Conservation (phyloP, 2,113 vertebrate species). For the Aix galericulata region DNA sequence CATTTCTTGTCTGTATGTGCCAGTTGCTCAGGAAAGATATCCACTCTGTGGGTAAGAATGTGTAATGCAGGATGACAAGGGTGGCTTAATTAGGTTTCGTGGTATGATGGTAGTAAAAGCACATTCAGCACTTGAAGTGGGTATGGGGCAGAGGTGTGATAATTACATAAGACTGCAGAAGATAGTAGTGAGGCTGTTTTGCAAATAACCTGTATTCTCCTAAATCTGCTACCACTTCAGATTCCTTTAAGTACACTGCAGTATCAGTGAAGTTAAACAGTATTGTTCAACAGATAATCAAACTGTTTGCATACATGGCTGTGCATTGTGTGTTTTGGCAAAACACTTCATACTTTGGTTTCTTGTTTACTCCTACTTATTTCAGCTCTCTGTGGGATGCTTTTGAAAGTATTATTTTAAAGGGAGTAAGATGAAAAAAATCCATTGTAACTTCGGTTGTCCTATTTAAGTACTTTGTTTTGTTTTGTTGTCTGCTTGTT, state of each 20-base stretch:
- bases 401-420: background rate
- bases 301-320: background rate
- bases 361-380: background rate
- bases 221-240: background rate
- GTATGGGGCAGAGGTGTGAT: background rate
- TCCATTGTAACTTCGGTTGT: background rate
- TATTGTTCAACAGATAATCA: background rate
- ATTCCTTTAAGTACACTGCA: background rate
- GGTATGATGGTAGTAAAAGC: background rate
- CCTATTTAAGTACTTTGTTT: background rate
- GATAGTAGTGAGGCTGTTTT: background rate
- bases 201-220: background rate
- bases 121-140: fast-evolving
- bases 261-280: background rate
- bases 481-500: background rate
- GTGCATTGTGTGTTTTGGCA: background rate
- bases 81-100: background rate
- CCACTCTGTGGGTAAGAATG: background rate
- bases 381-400: background rate
- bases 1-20: background rate
- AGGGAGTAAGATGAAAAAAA: background rate
- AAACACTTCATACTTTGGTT: background rate
- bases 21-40: background rate
- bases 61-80: background rate
- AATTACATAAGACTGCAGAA: background rate